phyloP scores from a whole-genome alignment of 2,888 invertebrate genomes.

The Lathronympha strigana region DNA sequence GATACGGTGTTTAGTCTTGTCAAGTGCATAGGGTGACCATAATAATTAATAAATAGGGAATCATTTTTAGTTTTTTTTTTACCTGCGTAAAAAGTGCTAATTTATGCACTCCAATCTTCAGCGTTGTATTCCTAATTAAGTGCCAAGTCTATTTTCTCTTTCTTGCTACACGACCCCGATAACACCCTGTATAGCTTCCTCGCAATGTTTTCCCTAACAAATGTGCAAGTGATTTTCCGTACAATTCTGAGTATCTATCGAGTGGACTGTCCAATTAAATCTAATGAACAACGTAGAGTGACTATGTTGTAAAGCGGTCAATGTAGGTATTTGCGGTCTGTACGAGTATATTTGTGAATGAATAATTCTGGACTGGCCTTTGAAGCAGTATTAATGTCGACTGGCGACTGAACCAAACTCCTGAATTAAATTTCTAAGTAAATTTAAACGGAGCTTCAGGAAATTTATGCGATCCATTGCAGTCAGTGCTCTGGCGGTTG shows the following conservation, averaged over 20 bases:
- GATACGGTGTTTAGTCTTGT: too few species aligned
- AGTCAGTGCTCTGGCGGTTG: neutral
- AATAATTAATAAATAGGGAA: too few species aligned
- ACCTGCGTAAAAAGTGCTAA: too few species aligned
- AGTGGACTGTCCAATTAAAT: neutral
- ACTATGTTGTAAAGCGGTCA: neutral
- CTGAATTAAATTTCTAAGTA: conserved; percentile 5
- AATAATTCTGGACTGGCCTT: neutral
- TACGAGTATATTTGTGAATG: neutral
- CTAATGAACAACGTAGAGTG: neutral
- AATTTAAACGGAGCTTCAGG: neutral
- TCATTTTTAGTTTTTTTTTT: too few species aligned
- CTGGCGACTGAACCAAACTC: neutral
- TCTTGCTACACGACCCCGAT: too few species aligned
- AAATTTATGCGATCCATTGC: neutral
- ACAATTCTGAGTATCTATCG: neutral
- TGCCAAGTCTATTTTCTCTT: too few species aligned
- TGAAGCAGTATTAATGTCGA: neutral
- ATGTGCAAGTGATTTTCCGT: neutral
- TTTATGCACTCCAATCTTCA: too few species aligned
- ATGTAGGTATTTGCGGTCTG: neutral
- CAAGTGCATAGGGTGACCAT: too few species aligned
- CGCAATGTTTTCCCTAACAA: too few species aligned
- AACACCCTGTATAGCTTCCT: too few species aligned
- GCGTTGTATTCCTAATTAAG: too few species aligned